Percentiles rank a stretch among this genome's conserved stretches.
phyloP scores from a whole-genome alignment of 2,797 vertebrate genomes.

The Podargus strigoides region DNA sequence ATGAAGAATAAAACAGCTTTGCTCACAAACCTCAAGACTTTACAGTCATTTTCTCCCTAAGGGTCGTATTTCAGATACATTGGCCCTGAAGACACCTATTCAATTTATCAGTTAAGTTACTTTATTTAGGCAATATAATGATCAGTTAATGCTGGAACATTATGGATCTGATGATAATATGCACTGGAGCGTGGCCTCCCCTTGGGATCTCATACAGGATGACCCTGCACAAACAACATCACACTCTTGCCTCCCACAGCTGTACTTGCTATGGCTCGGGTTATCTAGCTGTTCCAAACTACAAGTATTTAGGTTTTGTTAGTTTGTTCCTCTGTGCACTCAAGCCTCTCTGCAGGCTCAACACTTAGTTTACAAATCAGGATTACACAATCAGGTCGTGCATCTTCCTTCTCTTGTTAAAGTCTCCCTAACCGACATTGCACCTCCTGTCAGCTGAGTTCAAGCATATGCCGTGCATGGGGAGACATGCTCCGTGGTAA shows the following conservation, averaged over 20 bases:
- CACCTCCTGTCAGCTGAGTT: not conserved
- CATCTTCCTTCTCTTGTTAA: not conserved
- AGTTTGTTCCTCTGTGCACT: not conserved
- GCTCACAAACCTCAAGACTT: not conserved
- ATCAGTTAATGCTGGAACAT: not conserved
- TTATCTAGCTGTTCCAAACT: not conserved
- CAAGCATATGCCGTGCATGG: rapidly evolving
- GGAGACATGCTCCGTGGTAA: not conserved
- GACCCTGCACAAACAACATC: not conserved
- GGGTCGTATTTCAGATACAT: not conserved
- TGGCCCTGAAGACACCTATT: not conserved
- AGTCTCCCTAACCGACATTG: rapidly evolving
- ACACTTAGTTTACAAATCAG: not conserved
- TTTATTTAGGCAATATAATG: not conserved
- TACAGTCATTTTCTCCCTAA: not conserved
- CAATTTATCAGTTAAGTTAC: not conserved
- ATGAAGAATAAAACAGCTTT: not conserved
- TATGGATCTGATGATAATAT: not conserved
- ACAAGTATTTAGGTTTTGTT: not conserved
- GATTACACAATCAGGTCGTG: not conserved
- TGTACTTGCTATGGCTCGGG: not conserved
- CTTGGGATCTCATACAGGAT: not conserved
- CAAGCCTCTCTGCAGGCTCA: not conserved
- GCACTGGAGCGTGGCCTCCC: not conserved
- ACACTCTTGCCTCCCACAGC: not conserved